Base-by-base conservation (phyloP, 2,113 vertebrate species). In the Athene cunicularia region DNA sequence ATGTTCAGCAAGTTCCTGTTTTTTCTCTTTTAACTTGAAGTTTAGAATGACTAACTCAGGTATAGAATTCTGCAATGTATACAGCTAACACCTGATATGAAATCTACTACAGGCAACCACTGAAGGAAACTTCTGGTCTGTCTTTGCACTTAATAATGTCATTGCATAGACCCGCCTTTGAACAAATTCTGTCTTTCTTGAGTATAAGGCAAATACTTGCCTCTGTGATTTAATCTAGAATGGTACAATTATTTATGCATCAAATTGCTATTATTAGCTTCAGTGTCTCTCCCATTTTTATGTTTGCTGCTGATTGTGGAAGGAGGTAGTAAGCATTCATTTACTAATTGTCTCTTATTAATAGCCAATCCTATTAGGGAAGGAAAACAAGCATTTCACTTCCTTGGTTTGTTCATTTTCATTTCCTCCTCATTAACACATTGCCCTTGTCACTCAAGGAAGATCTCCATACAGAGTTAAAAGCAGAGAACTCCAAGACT, bases 281-380 rank as follows among this genome's bases (percentile, higher is more conserved):
- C 49, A 79, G 3, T 37, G 27, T 60, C 49, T 89, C 49, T 89
- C 39, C 9, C 17, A 17, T 91, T 84, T 74, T 91, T 41, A 81
- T 71, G n/a, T 95, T 95, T 94, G 56, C 62, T 90, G 77, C 81
- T 97, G 96, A 95, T 94, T 96, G 80, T 95, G 91, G 88, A 95
- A 94, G 89, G 58, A 94, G 73, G 50, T 81, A 75, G 83, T 85
- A 81, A 95, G 77, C 32, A 87, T 85, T 95, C 20, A 96, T 94
- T 97, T 93, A 95, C 14, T 96, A 97, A 97, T 95, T 92, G 76
- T 87, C 88, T 93, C 59, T 90, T 94, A 95, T 91, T 96, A 94
- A 94, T 75, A 94, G 13, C 62, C 86, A 93, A 41, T 76, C 43
- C 35, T 89, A 82, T 91, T 87, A 95, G 9, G 35, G 28, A 87